Evolutionary conservation across 2,888 invertebrate genomes (phyloP).

Genomic region (Parapristionchus giblindavisi): DNA sequence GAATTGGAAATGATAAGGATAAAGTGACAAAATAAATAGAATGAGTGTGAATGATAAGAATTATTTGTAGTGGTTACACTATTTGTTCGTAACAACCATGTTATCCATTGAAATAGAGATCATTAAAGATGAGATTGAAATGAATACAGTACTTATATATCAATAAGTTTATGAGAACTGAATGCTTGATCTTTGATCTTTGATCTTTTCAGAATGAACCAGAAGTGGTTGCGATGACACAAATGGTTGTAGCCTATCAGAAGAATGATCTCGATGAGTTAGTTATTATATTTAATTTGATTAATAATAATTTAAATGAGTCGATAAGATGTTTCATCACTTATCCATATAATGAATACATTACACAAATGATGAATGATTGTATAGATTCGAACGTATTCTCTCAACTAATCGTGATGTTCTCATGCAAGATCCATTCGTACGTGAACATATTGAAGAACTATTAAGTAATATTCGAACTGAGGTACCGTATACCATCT

Average conservation of each 20-base stretch:
- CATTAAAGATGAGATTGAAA: slow-evolving; percentile 1
- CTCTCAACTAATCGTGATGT: slow-evolving; percentile 89
- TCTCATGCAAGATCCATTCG: slow-evolving; percentile 99
- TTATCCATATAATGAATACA: no score
- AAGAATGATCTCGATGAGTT: slow-evolving; percentile 74
- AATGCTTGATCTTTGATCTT: background rate
- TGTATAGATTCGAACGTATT: slow-evolving; percentile 84
- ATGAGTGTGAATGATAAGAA: background rate
- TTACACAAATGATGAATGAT: background rate
- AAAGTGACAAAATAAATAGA: background rate
- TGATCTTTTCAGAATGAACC: slow-evolving; percentile 82
- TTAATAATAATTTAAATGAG: background rate
- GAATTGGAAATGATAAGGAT: background rate
- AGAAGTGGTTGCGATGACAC: slow-evolving; percentile 98
- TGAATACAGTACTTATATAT: background rate
- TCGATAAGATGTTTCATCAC: background rate
- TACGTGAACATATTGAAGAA: slow-evolving; percentile 93
- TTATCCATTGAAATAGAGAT: no score
- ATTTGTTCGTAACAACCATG: no score
- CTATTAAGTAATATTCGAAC: slow-evolving; percentile 86
- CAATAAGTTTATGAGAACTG: background rate
- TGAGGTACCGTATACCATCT: slow-evolving; percentile 73
- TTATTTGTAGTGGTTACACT: background rate
- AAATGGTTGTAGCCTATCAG: slow-evolving; percentile 79
- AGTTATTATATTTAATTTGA: no score